phyloP scores from a whole-genome alignment of 2,888 invertebrate genomes.

The Ochropleura plecta region DNA sequence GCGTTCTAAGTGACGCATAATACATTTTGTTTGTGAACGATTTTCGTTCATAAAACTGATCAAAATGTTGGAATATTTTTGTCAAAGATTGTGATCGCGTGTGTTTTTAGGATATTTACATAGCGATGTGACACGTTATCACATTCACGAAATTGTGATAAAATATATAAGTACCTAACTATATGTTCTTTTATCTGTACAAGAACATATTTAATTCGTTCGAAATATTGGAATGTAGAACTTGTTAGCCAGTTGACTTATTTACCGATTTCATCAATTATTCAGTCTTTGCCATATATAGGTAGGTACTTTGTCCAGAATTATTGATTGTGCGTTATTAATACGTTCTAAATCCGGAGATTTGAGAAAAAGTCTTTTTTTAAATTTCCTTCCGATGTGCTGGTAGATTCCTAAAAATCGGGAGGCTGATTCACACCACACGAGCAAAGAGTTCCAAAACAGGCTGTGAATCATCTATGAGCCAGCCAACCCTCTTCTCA shows the following conservation, averaged over 20 bases:
- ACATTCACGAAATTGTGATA: not conserved
- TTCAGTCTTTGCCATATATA: not conserved
- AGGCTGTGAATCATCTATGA: slow-evolving; percentile 23
- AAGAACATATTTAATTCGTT: no score
- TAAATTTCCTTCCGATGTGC: no score
- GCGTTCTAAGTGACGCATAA: slow-evolving; percentile 4
- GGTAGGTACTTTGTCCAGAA: not conserved
- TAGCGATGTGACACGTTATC: slow-evolving; percentile 3
- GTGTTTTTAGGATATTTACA: slow-evolving; percentile 12
- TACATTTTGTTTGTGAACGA: slow-evolving; percentile 11
- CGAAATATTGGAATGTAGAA: not conserved
- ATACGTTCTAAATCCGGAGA: not conserved
- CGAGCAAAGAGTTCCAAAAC: not conserved
- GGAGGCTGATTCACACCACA: slow-evolving; percentile 26
- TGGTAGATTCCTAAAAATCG: slow-evolving; percentile 11
- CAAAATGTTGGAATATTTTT: not conserved
- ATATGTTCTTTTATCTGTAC: not conserved
- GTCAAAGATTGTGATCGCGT: slow-evolving; percentile 12
- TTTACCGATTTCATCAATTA: not conserved
- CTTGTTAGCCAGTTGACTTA: not conserved
- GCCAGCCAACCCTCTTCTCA: not conserved
- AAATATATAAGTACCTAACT: not conserved
- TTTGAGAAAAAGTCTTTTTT: slow-evolving; percentile 10
- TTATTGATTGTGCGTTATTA: not conserved
- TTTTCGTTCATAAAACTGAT: not conserved